Conservation (phyloP, 2,797 vertebrate species). For the Schizothorax lantsangensis region DNA sequence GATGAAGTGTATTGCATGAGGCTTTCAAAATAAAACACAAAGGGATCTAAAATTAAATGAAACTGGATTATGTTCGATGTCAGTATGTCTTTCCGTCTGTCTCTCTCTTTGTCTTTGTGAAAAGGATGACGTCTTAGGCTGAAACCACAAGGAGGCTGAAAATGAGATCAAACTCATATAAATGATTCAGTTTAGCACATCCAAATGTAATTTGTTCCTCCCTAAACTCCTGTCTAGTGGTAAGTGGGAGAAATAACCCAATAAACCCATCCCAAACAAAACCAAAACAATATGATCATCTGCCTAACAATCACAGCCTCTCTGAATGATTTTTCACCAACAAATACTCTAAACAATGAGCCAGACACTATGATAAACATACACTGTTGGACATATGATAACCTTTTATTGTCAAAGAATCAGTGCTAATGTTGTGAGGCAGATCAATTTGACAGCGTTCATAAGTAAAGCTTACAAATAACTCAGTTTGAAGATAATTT, state of each 20-base stretch:
- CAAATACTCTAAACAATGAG: background rate
- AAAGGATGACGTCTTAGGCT: slow-evolving; percentile 12
- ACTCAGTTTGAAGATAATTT: background rate
- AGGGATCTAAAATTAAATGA: slow-evolving; percentile 26
- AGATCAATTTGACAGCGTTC: background rate
- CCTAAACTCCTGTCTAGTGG: slow-evolving; percentile 45
- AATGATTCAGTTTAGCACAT: slow-evolving; percentile 55
- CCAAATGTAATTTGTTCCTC: slow-evolving; percentile 52
- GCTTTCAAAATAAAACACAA: slow-evolving; percentile 22
- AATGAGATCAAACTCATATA: slow-evolving; percentile 52
- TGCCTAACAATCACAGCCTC: background rate
- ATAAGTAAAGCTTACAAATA: background rate
- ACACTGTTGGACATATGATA: background rate
- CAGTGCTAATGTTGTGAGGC: background rate
- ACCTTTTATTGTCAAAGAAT: background rate
- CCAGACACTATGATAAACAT: background rate
- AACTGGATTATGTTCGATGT: slow-evolving; percentile 14
- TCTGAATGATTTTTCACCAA: background rate
- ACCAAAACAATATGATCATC: slow-evolving; percentile 1
- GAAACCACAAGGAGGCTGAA: slow-evolving; percentile 42
- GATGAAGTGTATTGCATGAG: slow-evolving; percentile 1
- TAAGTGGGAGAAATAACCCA: slow-evolving; percentile 41
- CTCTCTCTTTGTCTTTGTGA: slow-evolving; percentile 28
- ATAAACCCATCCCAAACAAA: slow-evolving; percentile 12
- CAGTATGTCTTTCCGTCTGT: background rate